These are phyloP conservation scores for Malurus alboscapulatus DNA, from an alignment of 2,113 vertebrate species.

Conservation along the genomic window DNA sequence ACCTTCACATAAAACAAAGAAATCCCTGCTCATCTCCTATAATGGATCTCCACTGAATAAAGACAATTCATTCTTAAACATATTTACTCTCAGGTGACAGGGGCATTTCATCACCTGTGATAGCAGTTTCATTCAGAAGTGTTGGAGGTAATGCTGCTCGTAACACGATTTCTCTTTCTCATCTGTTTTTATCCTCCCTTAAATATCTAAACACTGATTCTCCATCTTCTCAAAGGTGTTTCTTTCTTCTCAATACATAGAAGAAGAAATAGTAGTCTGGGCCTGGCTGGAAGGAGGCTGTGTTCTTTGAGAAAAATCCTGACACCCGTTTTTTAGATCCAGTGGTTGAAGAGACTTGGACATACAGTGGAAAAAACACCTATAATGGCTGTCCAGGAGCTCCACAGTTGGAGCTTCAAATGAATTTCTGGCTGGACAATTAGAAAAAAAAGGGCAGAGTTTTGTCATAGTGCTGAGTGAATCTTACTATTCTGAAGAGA, in stretches of 20 bases:
- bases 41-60: background rate
- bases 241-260: background rate
- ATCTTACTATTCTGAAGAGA: background rate
- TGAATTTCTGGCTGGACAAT: background rate
- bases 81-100: background rate
- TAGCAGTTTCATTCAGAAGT: background rate
- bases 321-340: background rate
- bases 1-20: background rate
- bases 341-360: background rate
- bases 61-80: background rate
- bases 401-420: background rate
- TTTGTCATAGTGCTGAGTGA: background rate
- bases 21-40: background rate
- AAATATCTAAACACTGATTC: background rate
- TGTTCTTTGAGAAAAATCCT: background rate
- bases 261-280: background rate
- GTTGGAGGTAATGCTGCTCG: background rate
- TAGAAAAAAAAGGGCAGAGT: background rate
- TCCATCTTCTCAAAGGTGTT: background rate
- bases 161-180: background rate
- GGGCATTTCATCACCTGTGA: background rate
- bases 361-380: background rate
- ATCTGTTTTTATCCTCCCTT: background rate
- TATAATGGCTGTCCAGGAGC: background rate
- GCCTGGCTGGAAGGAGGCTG: background rate